A percentile compares a stretch with the other conserved stretches of the same genome.
Conservation (phyloP, 2,888 invertebrate species). For the Cybosia mesomella region DNA sequence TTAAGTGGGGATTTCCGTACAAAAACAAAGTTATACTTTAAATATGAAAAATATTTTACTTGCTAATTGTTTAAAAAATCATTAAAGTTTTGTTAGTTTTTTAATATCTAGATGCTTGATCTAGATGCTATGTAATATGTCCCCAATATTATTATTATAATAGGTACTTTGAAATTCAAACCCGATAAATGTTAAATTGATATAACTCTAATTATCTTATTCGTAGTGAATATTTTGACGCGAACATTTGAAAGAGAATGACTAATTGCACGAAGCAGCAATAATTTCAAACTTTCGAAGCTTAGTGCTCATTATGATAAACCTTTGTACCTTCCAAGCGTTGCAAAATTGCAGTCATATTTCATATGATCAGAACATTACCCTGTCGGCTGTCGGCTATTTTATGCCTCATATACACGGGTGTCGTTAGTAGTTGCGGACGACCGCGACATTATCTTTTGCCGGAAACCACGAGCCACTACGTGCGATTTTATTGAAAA, state of each 20-base stretch:
- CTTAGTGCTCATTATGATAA: background rate
- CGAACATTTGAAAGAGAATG: background rate
- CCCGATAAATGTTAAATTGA: background rate
- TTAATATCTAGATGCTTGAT: too few relatives aligned
- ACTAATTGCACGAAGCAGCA: background rate
- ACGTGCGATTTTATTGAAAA: slow-evolving; percentile 3
- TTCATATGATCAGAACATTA: slow-evolving; percentile 9
- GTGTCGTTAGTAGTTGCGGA: slow-evolving; percentile 27
- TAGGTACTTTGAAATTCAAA: background rate
- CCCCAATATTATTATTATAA: background rate
- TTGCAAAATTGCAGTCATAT: slow-evolving; percentile 1
- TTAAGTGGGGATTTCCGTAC: too few relatives aligned
- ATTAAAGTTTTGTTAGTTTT: too few relatives aligned
- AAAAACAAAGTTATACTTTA: too few relatives aligned
- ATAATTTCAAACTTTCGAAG: background rate
- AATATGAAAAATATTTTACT: too few relatives aligned
- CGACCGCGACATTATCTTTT: slow-evolving; percentile 19
- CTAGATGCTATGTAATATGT: too few relatives aligned
- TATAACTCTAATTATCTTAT: background rate
- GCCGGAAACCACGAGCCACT: slow-evolving; percentile 32
- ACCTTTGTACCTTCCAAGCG: background rate
- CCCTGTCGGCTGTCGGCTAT: background rate
- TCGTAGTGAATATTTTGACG: background rate
- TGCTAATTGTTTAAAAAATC: too few relatives aligned
- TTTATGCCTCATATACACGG: slow-evolving; percentile 28